Evolutionary conservation across 2,113 vertebrate species (phyloP), one percentile per base, ranked within the genome.

Genomic region (Isichthys henryi): DNA sequence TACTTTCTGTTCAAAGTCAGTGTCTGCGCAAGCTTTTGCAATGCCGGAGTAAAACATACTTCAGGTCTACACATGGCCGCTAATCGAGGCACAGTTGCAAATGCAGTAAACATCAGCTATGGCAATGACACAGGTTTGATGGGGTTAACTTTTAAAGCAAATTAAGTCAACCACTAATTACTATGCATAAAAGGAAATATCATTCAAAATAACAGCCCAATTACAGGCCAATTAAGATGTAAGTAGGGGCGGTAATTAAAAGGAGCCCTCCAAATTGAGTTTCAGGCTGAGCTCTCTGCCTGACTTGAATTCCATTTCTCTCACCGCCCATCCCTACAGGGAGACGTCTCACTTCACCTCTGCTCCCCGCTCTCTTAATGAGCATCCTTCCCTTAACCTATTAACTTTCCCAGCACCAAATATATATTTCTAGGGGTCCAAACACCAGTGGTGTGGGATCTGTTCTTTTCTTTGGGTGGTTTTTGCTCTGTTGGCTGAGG

Each of bases 191-290:
- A 80, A 80, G 31, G 74, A 80, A 80, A 35, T 80, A 43, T 80
- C 13, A 80, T 39, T 80, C 74, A 80, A 80, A 80, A 80, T 43
- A 80, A 80, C 74, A 80, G 74, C 74, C 74, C 74, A 43, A 80
- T 80, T 80, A 80, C 74, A 80, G 74, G 31, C 74, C 35, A 80
- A 80, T 80, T 80, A 80, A 43, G 74, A 39, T 35, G 74, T 19
- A 80, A 80, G 74, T 80, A 80, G 35, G 74, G 74, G 15, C 5
- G 31, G 74, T 43, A 80, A 80, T 80, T 80, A 80, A 80, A 80
- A 80, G 74, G 31, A 80, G 74, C 74, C 74, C 74, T 80, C 74
- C n/a, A 80, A 80, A 80, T 43, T 80, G 74, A 43, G 31, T 80
- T 35, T 80, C 74, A 80, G 74, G 35, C 74, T 43, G 74, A 39